Percentiles rank a stretch among this genome's conserved stretches.
Evolutionary conservation across 2,113 vertebrate species (phyloP).

Genomic region (Chloropsis cyanopogon): DNA sequence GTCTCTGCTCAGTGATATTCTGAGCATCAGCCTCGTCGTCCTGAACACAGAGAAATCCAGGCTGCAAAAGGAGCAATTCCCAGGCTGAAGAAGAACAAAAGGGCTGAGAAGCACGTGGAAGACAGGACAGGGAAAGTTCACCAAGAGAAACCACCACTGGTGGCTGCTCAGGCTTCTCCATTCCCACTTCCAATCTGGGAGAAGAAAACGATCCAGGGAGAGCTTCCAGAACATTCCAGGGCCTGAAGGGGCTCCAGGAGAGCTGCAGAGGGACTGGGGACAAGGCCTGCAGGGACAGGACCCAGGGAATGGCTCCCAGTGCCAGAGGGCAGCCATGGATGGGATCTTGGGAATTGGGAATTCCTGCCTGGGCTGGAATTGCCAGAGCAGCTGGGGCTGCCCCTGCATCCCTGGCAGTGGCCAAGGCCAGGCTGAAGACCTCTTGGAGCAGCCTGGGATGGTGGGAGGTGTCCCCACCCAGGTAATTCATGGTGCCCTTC

Average conservation of each 20-base stretch:
- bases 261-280: not conserved
- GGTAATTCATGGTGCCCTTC: accelerated
- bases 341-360: not conserved
- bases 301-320: not conserved
- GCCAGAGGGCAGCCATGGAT: not conserved
- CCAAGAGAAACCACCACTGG: not conserved
- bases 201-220: not conserved
- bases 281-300: not conserved
- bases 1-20: not conserved
- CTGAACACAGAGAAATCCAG: not conserved
- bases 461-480: accelerated
- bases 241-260: not conserved
- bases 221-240: not conserved
- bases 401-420: not conserved
- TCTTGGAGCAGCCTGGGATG: not conserved
- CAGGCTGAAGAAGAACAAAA: not conserved
- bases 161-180: not conserved
- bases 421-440: not conserved
- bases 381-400: not conserved
- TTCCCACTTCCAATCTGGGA: not conserved
- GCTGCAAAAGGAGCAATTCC: not conserved
- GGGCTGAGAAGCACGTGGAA: not conserved
- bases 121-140: accelerated
- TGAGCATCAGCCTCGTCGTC: not conserved
- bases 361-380: not conserved